Evolutionary conservation across 2,797 vertebrate species (phyloP).

Genomic region (Pangasius larnaudii): DNA sequence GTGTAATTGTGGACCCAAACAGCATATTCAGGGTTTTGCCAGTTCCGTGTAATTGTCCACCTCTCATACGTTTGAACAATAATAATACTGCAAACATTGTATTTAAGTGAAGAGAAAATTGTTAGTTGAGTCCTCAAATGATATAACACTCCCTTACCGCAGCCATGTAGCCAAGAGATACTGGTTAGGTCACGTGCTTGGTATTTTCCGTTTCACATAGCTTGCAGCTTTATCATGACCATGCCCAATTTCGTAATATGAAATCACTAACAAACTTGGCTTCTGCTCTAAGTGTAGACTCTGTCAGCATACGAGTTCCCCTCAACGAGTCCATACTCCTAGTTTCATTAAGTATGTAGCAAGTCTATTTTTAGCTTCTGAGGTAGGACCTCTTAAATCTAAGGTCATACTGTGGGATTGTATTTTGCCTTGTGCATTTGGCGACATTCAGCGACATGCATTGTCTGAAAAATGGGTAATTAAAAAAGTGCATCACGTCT

Average conservation of each 20-base stretch:
- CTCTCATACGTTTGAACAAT: constrained; percentile 69
- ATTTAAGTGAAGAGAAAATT: constrained; percentile 79
- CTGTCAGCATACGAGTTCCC: constrained; percentile 75
- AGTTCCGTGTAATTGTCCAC: constrained; percentile 70
- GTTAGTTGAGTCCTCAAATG: constrained; percentile 79
- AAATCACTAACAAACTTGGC: constrained; percentile 70
- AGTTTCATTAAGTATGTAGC: constrained; percentile 57
- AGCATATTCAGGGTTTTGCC: constrained; percentile 58
- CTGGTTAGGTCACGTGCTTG: constrained; percentile 73
- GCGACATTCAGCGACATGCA: neutral
- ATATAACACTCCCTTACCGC: constrained; percentile 77
- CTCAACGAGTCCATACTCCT: constrained; percentile 56
- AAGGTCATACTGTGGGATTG: neutral
- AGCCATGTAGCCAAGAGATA: constrained; percentile 76
- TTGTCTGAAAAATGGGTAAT: neutral
- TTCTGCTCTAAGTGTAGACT: constrained; percentile 61
- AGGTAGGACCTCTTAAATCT: neutral
- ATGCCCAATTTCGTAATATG: constrained; percentile 79
- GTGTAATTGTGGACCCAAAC: constrained; percentile 44
- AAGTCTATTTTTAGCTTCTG: constrained; percentile 67
- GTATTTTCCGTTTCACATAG: constrained; percentile 70
- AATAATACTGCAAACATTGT: constrained; percentile 74
- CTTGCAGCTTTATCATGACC: constrained; percentile 73
- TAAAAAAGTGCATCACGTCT: neutral
- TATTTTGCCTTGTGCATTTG: neutral